Evolutionary conservation across 2,888 invertebrate species (phyloP).

Genomic region (Unio pictorum): DNA sequence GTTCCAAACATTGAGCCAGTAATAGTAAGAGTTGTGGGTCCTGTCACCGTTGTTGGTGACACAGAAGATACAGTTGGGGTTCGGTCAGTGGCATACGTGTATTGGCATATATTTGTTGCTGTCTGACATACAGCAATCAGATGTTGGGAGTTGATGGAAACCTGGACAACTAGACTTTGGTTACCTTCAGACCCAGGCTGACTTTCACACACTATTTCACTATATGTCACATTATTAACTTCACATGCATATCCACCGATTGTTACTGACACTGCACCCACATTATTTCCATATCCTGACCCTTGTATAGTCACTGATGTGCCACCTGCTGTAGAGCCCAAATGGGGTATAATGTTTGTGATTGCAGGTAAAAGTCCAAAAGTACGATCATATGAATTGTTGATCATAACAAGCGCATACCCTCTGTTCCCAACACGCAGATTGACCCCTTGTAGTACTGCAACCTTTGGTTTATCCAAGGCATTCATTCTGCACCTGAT

Average conservation of each 20-base stretch:
- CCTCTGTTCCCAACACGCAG: constrained; percentile 37
- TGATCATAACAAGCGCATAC: constrained; percentile 27
- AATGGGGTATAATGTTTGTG: constrained; percentile 28
- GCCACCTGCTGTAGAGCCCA: constrained; percentile 40
- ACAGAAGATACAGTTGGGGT: constrained; percentile 39
- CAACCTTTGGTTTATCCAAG: constrained; percentile 24
- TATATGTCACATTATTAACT: constrained; percentile 32
- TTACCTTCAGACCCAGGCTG: constrained; percentile 17
- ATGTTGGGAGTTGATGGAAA: constrained; percentile 18
- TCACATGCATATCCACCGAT: constrained; percentile 40
- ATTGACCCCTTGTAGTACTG: constrained; percentile 27
- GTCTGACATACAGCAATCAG: constrained; percentile 33
- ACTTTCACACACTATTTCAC: constrained; percentile 28
- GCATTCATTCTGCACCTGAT: constrained; percentile 28
- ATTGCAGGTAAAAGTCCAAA: constrained; percentile 40
- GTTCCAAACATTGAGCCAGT: constrained; percentile 37
- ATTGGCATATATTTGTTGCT: constrained; percentile 21
- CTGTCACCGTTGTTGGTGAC: constrained; percentile 26
- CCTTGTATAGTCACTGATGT: constrained; percentile 37
- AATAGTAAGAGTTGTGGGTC: constrained; percentile 36
- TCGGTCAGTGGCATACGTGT: constrained; percentile 29
- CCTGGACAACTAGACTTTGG: constrained; percentile 20
- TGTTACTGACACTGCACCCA: constrained; percentile 18
- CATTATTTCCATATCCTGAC: constrained; percentile 34
- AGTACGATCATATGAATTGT: constrained; percentile 16